phyloP scores from a whole-genome alignment of 2,888 invertebrate genomes.

The Carcina quercana region DNA sequence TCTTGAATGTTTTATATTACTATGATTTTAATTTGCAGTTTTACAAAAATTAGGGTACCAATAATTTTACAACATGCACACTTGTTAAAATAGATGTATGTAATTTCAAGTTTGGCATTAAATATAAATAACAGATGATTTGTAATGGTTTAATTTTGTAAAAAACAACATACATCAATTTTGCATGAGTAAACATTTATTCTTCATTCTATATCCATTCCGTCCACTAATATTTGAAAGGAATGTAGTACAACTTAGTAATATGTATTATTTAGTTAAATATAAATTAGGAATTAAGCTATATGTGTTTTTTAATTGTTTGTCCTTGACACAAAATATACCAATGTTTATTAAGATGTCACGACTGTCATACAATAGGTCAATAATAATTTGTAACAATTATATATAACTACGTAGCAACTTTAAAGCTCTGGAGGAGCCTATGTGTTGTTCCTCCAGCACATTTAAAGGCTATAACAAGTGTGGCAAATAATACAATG shows the following conservation, averaged over 20 bases:
- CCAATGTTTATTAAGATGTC: constrained; percentile 10
- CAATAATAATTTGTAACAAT: constrained; percentile 8
- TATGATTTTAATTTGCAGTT: too few relatives aligned
- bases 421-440: constrained; percentile 30
- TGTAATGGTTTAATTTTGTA: constrained; percentile 21
- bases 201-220: neutral
- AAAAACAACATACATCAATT: constrained; percentile 15
- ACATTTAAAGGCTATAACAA: constrained; percentile 79
- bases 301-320: too few relatives aligned
- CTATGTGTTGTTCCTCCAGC: constrained; percentile 76
- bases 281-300: too few relatives aligned
- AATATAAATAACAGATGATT: too few relatives aligned
- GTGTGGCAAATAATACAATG: constrained; percentile 77
- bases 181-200: constrained; percentile 1
- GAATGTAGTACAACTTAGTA: neutral
- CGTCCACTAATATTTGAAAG: neutral
- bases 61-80: too few relatives aligned
- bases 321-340: too few relatives aligned
- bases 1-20: too few relatives aligned
- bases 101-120: too few relatives aligned
- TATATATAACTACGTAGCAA: constrained; percentile 2
- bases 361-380: constrained; percentile 12
- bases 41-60: too few relatives aligned
- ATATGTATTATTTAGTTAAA: neutral
- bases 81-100: too few relatives aligned